Evolutionary conservation across 2,888 invertebrate genomes (phyloP).

Genomic region (Gisinianus flammeolus): DNA sequence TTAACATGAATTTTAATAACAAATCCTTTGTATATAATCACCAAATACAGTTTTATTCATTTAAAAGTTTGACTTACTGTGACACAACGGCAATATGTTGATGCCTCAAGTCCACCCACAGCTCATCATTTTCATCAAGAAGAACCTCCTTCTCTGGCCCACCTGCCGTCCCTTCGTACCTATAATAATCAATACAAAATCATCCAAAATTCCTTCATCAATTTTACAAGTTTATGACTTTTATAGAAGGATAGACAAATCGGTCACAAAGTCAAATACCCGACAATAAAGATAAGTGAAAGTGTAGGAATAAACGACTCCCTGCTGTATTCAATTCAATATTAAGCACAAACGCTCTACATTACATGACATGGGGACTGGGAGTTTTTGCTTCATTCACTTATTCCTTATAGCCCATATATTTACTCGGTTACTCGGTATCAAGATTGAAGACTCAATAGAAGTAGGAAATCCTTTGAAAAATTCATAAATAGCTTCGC

Average conservation of each 20-base stretch:
- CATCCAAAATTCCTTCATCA: background rate
- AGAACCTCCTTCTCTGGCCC: slow-evolving; percentile 86
- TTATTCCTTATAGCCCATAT: background rate
- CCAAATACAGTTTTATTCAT: too few species aligned
- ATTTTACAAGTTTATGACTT: too few species aligned
- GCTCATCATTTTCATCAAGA: slow-evolving; percentile 97
- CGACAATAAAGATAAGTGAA: background rate
- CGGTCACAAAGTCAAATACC: background rate
- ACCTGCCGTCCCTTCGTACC: slow-evolving; percentile 29
- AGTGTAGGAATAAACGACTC: too few species aligned
- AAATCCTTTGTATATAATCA: background rate
- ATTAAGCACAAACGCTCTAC: too few species aligned
- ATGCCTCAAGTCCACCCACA: slow-evolving; percentile 97
- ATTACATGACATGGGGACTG: too few species aligned
- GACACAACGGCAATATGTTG: slow-evolving; percentile 73
- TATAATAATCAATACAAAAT: background rate
- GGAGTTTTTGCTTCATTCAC: too few species aligned
- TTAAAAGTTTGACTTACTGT: slow-evolving; percentile 32
- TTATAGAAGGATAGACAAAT: background rate
- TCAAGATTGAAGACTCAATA: too few species aligned
- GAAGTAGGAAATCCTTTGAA: too few species aligned
- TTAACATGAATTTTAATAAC: background rate
- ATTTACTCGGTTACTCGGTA: too few species aligned
- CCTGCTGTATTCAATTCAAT: too few species aligned
- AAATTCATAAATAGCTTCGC: too few species aligned